Conservation (phyloP, 2,797 vertebrate species). For the Molossus alvarezi region DNA sequence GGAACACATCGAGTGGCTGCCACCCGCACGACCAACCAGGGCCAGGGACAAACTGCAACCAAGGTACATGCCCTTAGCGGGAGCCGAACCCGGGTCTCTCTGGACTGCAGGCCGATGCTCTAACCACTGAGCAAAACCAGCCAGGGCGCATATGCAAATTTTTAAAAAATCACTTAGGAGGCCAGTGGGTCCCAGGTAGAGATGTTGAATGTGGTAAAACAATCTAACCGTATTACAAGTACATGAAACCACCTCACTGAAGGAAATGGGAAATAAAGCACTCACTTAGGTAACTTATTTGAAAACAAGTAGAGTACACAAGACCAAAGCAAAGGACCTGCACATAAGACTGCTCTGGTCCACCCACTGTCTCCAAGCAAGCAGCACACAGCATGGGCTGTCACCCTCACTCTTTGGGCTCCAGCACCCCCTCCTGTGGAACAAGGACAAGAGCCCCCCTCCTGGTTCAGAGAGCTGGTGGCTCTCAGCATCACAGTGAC, state of each 20-base stretch:
- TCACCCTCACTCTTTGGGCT: not conserved
- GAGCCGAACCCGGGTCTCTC: too few species aligned
- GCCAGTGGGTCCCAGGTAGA: not conserved
- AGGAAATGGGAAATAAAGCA: not conserved
- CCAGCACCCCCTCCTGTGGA: not conserved
- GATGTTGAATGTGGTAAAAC: not conserved
- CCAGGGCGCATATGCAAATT: not conserved
- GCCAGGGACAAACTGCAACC: too few species aligned
- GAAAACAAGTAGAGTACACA: not conserved
- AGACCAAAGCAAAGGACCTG: not conserved
- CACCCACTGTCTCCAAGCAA: not conserved
- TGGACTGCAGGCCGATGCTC: too few species aligned
- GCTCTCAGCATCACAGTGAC: not conserved
- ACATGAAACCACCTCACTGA: not conserved
- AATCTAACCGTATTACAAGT: not conserved
- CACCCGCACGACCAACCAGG: too few species aligned
- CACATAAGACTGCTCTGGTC: not conserved
- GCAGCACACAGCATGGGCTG: not conserved
- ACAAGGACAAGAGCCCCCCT: not conserved
- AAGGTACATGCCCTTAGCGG: too few species aligned
- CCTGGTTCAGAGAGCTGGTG: not conserved
- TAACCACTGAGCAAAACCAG: too few species aligned
- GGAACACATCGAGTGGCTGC: too few species aligned
- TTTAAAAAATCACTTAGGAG: not conserved
- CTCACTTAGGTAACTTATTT: not conserved